Base-by-base conservation (phyloP, 2,888 invertebrate species). In the Ormyrus rosae region DNA sequence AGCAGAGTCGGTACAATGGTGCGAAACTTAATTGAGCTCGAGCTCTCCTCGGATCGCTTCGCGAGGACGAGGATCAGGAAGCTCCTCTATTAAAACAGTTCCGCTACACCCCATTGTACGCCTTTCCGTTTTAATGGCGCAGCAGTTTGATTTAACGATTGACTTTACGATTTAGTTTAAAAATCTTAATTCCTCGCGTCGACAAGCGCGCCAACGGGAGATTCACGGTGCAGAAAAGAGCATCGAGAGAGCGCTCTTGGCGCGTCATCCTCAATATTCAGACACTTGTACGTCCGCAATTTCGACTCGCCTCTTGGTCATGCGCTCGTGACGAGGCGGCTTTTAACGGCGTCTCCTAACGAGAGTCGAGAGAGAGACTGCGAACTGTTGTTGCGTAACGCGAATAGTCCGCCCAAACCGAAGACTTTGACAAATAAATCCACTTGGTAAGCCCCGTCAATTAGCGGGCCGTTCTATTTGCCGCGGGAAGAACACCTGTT, bases 321-420 rank as follows among this genome's bases (percentile, higher is more conserved):
- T 64, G 69, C 64, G 79, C 68, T 74, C 64, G 53, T 70, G 69
- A 79, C 68, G 74, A 11, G 46, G 51, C 9, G 13, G 34, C 19
- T 64, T 78, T 72, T 68, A 79, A 74, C 74, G 79, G 58, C 69
- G 63, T 34, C 70, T 63, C 51, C 61, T 58, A 61, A 67, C 78
- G 19, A 70, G 19, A 51, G 8, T n/a, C 64, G 9, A 34, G 19
- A 13, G 34, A 8, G 55, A 67, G 19, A 51, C 46, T 13, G 34
- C 19, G 46, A 48, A 70, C 48, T 10, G 65, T 72, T 78, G 61
- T 72, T 78, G 61, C 67, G 72, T 73, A 78, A 78, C n/a, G 53
- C 56, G 60, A 34, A 34, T 34, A 13, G 45, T 55, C 13, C 60
- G 53, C 65, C 48, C 48, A 50, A 61, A 58, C 2, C 34, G 5